These are phyloP conservation scores for Drosophila mulleri DNA, from an alignment of 2,888 invertebrate species.

Conservation along the genomic window DNA sequence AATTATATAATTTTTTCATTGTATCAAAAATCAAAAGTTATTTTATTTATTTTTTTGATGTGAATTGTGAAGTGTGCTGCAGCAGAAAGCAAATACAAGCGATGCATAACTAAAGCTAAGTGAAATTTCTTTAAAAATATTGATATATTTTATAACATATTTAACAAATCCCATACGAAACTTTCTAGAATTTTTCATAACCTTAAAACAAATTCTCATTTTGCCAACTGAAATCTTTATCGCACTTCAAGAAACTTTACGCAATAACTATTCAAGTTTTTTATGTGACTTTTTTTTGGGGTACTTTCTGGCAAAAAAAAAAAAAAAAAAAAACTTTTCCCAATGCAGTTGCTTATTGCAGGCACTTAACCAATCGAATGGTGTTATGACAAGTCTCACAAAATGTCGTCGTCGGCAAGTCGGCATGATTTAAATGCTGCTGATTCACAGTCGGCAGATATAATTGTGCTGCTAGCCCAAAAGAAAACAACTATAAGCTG, in stretches of 20 bases:
- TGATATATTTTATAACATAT: conserved; percentile 1
- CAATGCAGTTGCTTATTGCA: not conserved
- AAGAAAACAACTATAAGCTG: not conserved
- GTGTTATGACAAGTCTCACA: not conserved
- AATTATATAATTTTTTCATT: not conserved
- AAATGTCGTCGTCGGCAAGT: conserved; percentile 5
- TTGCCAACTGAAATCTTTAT: not conserved
- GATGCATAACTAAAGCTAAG: not conserved
- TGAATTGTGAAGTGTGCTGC: not conserved
- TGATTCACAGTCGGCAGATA: not conserved
- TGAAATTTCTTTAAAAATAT: not conserved
- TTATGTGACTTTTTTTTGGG: not conserved
- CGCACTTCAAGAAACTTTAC: not conserved
- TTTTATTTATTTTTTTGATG: not conserved
- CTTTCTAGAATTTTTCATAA: not conserved
- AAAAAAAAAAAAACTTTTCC: not conserved
- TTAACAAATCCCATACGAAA: not conserved
- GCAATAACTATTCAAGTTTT: not conserved
- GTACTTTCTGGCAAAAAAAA: no score
- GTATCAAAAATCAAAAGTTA: not conserved
- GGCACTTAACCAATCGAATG: not conserved
- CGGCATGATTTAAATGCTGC: not conserved
- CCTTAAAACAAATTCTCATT: no score
- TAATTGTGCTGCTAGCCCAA: not conserved
- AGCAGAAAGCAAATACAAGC: not conserved